These are phyloP conservation scores for Rotaria sp. DNA, from an alignment of 2,888 invertebrate species.

Conservation along the genomic window DNA sequence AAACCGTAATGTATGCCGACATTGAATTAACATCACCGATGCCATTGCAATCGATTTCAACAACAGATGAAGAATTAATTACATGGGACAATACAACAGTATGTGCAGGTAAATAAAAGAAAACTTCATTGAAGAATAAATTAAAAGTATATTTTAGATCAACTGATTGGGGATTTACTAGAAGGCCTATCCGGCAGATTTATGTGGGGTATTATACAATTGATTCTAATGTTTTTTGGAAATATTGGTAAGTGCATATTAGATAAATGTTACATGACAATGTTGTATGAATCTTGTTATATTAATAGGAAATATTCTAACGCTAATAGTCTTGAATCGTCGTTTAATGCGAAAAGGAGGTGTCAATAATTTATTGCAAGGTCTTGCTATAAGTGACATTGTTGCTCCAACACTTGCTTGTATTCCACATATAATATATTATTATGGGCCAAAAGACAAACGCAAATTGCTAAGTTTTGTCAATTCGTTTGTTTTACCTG, in stretches of 20 bases:
- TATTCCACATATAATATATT: not conserved
- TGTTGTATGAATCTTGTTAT: not conserved
- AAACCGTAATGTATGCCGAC: not conserved
- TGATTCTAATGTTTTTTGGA: not conserved
- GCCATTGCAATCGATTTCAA: not conserved
- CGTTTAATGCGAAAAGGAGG: constrained; percentile 18
- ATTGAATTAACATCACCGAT: not conserved
- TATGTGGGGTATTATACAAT: not conserved
- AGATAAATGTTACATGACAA: not conserved
- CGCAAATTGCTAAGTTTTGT: not conserved
- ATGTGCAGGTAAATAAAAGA: not conserved
- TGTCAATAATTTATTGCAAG: not conserved
- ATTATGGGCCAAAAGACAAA: not conserved
- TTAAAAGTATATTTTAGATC: not conserved
- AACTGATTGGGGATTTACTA: not conserved
- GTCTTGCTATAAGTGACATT: not conserved
- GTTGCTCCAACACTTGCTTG: not conserved
- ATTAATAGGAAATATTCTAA: not conserved
- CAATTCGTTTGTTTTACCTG: not conserved
- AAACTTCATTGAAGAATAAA: not conserved
- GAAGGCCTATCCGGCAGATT: not conserved
- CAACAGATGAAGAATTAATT: no score
- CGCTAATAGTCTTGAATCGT: not conserved
- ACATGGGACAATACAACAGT: not conserved
- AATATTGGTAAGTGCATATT: not conserved